phyloP scores from a whole-genome alignment of 2,888 invertebrate genomes.

The Copidosoma aretas region DNA sequence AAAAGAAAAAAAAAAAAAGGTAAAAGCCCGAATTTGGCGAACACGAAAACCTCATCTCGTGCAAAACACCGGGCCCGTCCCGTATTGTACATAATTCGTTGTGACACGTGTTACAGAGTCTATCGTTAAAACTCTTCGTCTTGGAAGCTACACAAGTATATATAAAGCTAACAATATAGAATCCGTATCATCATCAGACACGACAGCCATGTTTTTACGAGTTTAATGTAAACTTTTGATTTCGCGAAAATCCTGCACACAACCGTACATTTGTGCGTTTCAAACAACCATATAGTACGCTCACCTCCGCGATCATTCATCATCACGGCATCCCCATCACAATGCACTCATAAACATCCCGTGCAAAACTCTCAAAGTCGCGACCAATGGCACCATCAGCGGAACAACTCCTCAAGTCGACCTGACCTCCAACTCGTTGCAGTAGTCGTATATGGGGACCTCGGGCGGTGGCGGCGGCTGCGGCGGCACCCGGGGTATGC shows the following conservation, averaged over 20 bases:
- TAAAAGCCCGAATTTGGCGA: constrained; percentile 1
- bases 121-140: constrained; percentile 24
- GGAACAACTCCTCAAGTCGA: constrained; percentile 26
- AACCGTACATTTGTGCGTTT: background rate
- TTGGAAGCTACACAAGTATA: constrained; percentile 24
- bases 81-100: constrained; percentile 31
- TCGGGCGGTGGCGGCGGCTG: constrained; percentile 54
- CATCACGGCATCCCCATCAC: too few species aligned
- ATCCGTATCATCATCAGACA: background rate
- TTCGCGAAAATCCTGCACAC: constrained; percentile 4
- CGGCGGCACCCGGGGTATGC: constrained; percentile 48
- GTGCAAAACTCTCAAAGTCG: background rate
- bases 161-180: constrained; percentile 1
- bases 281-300: background rate
- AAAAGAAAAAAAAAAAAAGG: constrained; percentile 11
- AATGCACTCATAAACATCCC: too few species aligned
- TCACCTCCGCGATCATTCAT: too few species aligned
- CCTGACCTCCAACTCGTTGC: constrained; percentile 41
- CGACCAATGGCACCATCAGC: background rate
- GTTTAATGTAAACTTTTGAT: background rate
- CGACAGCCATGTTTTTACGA: constrained; percentile 7
- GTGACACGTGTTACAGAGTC: constrained; percentile 6
- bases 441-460: constrained; percentile 57
- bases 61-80: constrained; percentile 17
- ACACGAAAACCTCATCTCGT: too few species aligned